Base-by-base conservation (phyloP, 2,797 vertebrate species). In the Phaenicophaeus curvirostris region DNA sequence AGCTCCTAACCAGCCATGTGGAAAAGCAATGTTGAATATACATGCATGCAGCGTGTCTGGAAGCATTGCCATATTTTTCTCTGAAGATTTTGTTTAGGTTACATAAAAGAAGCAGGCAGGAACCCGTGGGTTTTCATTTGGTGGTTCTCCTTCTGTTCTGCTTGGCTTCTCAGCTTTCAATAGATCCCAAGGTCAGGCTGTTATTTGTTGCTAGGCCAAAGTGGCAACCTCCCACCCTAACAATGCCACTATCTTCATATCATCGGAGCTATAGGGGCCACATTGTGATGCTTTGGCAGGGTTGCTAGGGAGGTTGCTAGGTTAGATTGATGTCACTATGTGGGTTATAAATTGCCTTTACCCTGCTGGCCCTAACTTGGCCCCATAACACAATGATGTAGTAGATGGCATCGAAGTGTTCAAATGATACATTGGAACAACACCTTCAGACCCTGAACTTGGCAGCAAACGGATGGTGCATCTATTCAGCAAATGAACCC, bases 291-390 rank as follows among this genome's bases (percentile, higher is more conserved):
- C 93, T 96, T 93, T 95, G 95, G 94, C 93, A 85, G 95, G 41
- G 97, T 97, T 97, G 96, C 97, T 97, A 97, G 93, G 97, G 94
- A 90, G 94, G 96, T 97, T 97, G 96, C 97, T 97, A 97, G 96
- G 96, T 95, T 94, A 89, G 92, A 89, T 48, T 95, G 95, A 97
- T 97, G 96, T 96, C 96, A 95, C 95, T 92, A 92, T 94, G 92
- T 80, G 85, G 76, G 95, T 96, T 97, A 95, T 96, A 96, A 97
- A 97, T 97, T 95, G 95, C 94, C 87, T 89, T 94, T 85, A 89
- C 93, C 89, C 96, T 86, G 68, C 89, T 94, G 95, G 94, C 94
- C 95, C 94, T 89, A 80, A 73, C 94, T 92, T 93, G 92, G 96
- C 96, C 95, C 95, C 94, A 35, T 85, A 86, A 50, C 87, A 96